Percentiles rank a stretch among this genome's conserved stretches.
These are phyloP conservation scores for Dysdera silvatica DNA, from an alignment of 1,140 invertebrate genomes.

Conservation along the genomic window DNA sequence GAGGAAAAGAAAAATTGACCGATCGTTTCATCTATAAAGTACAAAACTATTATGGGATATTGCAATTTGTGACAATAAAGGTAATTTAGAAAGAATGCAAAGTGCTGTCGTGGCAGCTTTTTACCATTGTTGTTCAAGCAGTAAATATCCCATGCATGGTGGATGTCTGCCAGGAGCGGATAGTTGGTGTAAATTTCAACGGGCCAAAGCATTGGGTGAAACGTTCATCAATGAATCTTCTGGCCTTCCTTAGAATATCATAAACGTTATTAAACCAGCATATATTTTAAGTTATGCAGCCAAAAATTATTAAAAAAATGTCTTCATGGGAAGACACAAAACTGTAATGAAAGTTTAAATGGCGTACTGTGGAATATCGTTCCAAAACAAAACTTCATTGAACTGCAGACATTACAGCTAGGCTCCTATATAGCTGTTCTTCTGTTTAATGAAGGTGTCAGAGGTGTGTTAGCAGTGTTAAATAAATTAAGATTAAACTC, in stretches of 20 bases:
- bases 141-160: background rate
- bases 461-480: background rate
- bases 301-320: constrained; percentile 5
- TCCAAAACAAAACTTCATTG: constrained; percentile 10
- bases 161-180: background rate
- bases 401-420: background rate
- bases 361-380: constrained; percentile 2
- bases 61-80: background rate
- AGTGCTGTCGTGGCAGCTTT: constrained; percentile 6
- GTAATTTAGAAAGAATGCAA: background rate
- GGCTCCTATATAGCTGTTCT: background rate
- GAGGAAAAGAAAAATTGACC: background rate
- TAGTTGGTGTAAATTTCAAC: constrained; percentile 8
- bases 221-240: background rate
- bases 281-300: background rate
- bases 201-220: background rate
- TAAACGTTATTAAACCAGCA: background rate
- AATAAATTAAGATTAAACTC: background rate
- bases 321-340: constrained; percentile 20
- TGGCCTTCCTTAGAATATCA: background rate
- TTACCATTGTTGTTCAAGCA: background rate
- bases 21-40: background rate
- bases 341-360: constrained; percentile 14
- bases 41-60: background rate
- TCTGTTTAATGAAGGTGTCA: constrained; percentile 9